These are phyloP conservation scores for Agapornis canus DNA, from an alignment of 2,797 vertebrate genomes.

Conservation along the genomic window DNA sequence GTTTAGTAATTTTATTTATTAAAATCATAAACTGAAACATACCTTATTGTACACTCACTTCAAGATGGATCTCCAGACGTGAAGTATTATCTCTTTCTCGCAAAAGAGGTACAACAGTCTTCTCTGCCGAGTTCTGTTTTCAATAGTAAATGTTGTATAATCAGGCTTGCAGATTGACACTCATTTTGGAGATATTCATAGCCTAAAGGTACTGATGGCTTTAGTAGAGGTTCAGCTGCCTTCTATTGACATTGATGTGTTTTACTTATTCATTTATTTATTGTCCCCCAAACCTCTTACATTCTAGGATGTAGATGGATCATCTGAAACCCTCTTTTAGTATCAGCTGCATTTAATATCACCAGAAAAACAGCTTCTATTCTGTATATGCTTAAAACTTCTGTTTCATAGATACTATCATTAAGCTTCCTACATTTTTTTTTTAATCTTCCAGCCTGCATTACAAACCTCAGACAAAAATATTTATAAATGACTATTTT, in stretches of 20 bases:
- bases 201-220: background rate
- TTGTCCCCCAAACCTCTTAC: background rate
- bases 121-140: background rate
- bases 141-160: background rate
- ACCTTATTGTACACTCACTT: background rate
- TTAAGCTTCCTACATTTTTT: slow-evolving; percentile 8
- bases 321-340: background rate
- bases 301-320: background rate
- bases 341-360: background rate
- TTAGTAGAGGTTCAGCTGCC: background rate
- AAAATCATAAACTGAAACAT: background rate
- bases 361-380: background rate
- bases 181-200: background rate
- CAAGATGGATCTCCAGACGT: background rate
- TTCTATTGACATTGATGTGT: background rate
- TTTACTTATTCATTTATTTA: background rate
- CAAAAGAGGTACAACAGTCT: background rate
- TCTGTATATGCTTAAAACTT: background rate
- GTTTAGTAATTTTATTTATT: background rate
- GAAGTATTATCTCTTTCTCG: background rate
- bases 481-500: slow-evolving; percentile 65
- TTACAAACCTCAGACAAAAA: slow-evolving; percentile 41
- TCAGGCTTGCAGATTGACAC: background rate
- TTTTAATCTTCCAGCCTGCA: background rate
- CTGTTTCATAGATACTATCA: background rate